Conservation (phyloP, 2,797 vertebrate species). For the Poeciliopsis infans region DNA sequence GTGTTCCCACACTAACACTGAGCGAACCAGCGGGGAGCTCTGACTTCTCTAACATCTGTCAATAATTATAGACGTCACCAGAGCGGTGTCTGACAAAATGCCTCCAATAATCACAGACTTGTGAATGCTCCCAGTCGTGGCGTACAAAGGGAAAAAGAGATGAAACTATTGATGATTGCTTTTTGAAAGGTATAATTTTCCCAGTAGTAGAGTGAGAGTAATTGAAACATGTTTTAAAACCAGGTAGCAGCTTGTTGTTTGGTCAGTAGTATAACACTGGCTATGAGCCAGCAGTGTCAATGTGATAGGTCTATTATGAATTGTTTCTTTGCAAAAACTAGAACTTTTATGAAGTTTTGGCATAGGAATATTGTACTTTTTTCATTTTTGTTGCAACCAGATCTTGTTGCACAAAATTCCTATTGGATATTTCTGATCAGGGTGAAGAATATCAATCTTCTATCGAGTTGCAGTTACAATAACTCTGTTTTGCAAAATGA, state of each 20-base stretch:
- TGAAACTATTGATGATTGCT: slow-evolving; percentile 8
- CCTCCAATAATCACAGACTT: slow-evolving; percentile 41
- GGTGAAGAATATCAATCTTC: not conserved
- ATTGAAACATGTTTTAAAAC: not conserved
- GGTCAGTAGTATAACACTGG: not conserved
- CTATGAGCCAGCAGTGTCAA: not conserved
- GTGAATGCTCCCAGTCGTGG: slow-evolving; percentile 26
- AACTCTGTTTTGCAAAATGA: not conserved
- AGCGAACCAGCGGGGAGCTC: slow-evolving; percentile 45
- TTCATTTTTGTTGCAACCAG: not conserved
- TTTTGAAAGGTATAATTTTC: not conserved
- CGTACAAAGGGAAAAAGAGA: not conserved
- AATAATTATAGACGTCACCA: slow-evolving; percentile 73
- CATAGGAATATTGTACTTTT: not conserved
- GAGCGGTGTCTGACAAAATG: slow-evolving; percentile 50
- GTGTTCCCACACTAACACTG: not conserved
- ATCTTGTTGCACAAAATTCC: slow-evolving; percentile 1
- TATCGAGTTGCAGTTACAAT: not conserved
- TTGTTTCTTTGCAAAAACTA: not conserved
- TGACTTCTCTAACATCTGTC: slow-evolving; percentile 72
- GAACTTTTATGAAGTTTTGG: not conserved
- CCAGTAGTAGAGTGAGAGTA: not conserved
- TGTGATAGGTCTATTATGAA: not conserved
- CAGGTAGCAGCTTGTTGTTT: not conserved
- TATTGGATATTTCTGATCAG: not conserved